Percentiles rank a stretch among this genome's conserved stretches.
phyloP scores from a whole-genome alignment of 1,140 invertebrate genomes.

The Streblospio benedicti region DNA sequence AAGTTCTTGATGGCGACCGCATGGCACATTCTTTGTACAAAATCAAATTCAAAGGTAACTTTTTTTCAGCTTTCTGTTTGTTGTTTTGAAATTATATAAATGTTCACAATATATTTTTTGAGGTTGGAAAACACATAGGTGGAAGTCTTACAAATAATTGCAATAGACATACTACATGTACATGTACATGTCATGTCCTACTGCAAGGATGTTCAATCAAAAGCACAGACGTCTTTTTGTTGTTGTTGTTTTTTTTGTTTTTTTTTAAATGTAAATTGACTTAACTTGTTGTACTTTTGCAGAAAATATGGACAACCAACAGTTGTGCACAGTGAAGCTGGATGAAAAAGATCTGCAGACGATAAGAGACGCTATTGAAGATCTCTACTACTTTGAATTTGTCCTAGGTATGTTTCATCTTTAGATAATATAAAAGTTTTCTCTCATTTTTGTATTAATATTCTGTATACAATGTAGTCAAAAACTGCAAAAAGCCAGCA shows the following conservation, averaged over 20 bases:
- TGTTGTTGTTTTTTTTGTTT: no score
- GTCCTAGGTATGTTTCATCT: conserved; percentile 44
- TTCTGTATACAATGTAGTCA: neutral
- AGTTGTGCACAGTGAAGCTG: conserved; percentile 46
- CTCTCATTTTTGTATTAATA: neutral
- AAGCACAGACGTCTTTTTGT: no score
- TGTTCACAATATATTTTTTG: no score
- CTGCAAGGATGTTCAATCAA: no score
- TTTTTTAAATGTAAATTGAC: no score
- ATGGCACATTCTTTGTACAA: conserved; percentile 53
- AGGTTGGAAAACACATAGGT: no score
- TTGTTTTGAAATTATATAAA: neutral
- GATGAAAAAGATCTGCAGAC: conserved; percentile 44
- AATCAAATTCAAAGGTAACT: conserved; percentile 48
- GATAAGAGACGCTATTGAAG: conserved; percentile 50
- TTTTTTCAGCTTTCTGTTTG: neutral
- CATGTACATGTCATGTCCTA: no score
- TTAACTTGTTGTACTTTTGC: conserved; percentile 11
- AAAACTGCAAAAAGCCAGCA: neutral
- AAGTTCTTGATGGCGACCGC: conserved; percentile 52
- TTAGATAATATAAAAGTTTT: conserved; percentile 7
- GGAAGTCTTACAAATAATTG: no score
- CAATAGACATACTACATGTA: no score
- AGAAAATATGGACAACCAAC: conserved; percentile 36
- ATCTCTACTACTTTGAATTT: conserved; percentile 55